Evolutionary conservation across 1,140 invertebrate species (phyloP), one percentile per base, ranked within the genome.

Genomic region (Drosophila mauritiana): DNA sequence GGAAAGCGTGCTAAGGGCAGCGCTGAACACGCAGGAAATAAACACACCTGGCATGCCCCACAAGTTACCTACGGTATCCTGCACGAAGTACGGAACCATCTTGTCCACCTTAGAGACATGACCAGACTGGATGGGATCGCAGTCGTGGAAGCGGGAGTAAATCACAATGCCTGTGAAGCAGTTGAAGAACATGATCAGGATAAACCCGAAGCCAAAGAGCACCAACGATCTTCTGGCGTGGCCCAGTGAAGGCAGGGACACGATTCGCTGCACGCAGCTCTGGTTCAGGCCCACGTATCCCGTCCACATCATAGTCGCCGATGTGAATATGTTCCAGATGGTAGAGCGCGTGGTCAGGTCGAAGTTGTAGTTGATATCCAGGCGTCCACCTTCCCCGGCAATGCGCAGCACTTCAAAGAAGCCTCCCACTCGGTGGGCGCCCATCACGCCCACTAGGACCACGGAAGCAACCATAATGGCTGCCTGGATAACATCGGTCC

Each of bases 401-500:
- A 94, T 93, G 46, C 93, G 90, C 92, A 95, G 95, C 0, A 97
- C 95, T 63, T 94, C 93, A 0, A 62, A 70, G 0, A 96, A 74
- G 1, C 96, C 95, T 4, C 96, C 96, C 12, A 95, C 93, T n/a
- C 94, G 93, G 0, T 92, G 52, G 1, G 94, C 94, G 1, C 96
- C 97, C 65, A 96, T 92, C 0, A 96, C 78, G 0, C 95, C 92
- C 0, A 97, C 95, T 1, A 94, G 92, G 1, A 97, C 91, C 8
- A 97, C 93, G 0, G 96, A 96, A 0, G 93, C 93, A 40, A 97
- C 94, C 95, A 97, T 97, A 4, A 97, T 93, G 3, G 94, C 80
- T 0, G 95, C 95, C 92, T 98, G 97, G 48, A 98, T 94, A 0
- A 96, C 95, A 92, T 98, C 97, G 2, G 97, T 97, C 96, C 96